phyloP scores from a whole-genome alignment of 2,797 vertebrate species.

The Limosa lapponica region DNA sequence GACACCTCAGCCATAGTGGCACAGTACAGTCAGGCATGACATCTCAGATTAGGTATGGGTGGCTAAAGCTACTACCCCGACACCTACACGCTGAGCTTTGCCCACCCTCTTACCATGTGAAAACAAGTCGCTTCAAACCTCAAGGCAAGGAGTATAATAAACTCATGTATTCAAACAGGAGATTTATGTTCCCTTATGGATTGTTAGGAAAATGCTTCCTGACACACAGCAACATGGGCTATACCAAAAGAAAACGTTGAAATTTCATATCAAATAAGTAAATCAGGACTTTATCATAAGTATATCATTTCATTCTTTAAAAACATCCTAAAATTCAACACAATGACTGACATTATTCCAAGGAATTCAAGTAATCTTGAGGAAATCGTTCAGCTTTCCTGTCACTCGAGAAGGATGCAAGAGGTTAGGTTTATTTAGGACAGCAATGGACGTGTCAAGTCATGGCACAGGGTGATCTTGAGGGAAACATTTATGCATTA shows the following conservation, averaged over 20 bases:
- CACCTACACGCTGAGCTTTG: not conserved
- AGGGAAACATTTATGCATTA: slow-evolving; percentile 54
- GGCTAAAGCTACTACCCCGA: not conserved
- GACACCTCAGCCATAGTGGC: not conserved
- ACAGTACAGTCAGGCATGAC: slow-evolving; percentile 32
- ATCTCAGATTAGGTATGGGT: not conserved
- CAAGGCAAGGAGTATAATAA: slow-evolving; percentile 32
- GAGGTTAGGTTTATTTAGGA: slow-evolving; percentile 68
- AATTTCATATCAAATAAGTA: not conserved
- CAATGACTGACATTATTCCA: slow-evolving; percentile 7
- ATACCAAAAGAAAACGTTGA: not conserved
- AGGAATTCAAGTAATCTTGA: slow-evolving; percentile 39
- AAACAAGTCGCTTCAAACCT: slow-evolving; percentile 32
- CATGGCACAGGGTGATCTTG: slow-evolving; percentile 38
- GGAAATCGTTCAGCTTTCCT: slow-evolving; percentile 57
- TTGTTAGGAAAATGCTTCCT: slow-evolving; percentile 1
- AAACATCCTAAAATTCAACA: slow-evolving; percentile 8
- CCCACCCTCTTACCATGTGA: not conserved
- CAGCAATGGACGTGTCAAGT: slow-evolving; percentile 47
- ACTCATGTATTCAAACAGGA: slow-evolving; percentile 8
- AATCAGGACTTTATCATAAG: not conserved
- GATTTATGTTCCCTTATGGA: not conserved
- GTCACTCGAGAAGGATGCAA: slow-evolving; percentile 30
- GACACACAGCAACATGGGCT: not conserved
- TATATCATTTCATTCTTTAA: slow-evolving; percentile 5